Percentiles rank a stretch among this genome's conserved stretches.
These are phyloP conservation scores for Leptodactylus fuscus DNA, from an alignment of 2,113 vertebrate species.

Conservation along the genomic window DNA sequence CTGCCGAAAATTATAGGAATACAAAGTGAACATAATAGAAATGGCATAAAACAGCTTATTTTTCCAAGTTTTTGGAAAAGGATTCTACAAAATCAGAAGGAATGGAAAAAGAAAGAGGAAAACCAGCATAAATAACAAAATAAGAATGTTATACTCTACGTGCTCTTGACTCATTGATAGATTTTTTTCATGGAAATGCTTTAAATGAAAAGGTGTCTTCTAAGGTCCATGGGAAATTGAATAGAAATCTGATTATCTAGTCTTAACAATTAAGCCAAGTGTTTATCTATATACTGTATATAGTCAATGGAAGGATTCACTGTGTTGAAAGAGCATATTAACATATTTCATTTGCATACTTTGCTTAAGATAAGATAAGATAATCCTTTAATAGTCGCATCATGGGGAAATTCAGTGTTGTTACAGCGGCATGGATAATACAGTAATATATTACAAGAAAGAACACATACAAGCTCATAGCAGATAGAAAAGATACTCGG, in stretches of 20 bases:
- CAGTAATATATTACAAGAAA: no score
- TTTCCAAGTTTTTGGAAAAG: background rate
- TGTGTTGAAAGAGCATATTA: background rate
- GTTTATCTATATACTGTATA: background rate
- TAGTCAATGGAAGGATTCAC: background rate
- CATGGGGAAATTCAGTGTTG: no score
- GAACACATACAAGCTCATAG: no score
- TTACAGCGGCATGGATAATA: no score
- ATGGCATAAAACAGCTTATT: background rate
- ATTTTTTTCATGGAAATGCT: background rate
- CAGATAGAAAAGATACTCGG: no score
- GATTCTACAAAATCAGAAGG: background rate
- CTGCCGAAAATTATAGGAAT: background rate
- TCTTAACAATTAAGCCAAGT: no score
- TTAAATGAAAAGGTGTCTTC: no score
- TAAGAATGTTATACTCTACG: background rate
- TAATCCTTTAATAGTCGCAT: no score
- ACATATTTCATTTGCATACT: no score
- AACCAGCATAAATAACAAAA: background rate
- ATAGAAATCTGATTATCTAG: no score
- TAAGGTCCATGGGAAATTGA: no score
- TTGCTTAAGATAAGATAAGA: no score
- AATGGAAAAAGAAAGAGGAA: background rate
- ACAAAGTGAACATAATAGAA: background rate
- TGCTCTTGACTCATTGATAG: background rate